Evolutionary conservation across 2,113 vertebrate species (phyloP), one percentile per base, ranked within the genome.

Genomic region (Halichoeres trimaculatus): DNA sequence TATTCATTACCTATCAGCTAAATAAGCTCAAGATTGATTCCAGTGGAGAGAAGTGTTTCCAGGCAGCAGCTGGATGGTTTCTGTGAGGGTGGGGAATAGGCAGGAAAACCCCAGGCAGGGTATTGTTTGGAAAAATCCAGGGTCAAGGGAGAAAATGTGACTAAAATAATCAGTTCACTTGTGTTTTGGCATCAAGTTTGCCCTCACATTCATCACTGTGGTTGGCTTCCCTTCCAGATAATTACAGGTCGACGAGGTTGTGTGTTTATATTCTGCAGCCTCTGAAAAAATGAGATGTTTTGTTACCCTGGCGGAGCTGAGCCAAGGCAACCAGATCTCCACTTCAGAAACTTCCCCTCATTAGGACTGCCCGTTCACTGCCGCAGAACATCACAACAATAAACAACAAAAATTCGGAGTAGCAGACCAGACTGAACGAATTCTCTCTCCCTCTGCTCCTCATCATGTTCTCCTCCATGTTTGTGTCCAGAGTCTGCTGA

Each of bases 401-500:
- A 30, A 30, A 30, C 45, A 34, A 59, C 20, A 36, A 56, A 26
- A 61, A 36, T 26, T 4, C 23, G 40, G 1, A 20, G 47, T 41
- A n/a, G 20, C 59, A 51, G 22, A 73, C 23, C 59, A 51, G 22
- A 73, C 10, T 12, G 50, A 51, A 54, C 57, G 40, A 36, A 40
- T 19, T 35, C 45, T 48, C 16, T 51, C 26, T 16, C 22, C 19
- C 24, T 48, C 19, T 9, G 8, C 0, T n/a, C 30, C 36, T 52
- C 30, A 48, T 63, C 30, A 56, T 8, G 1, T 35, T 8, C 40
- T 7, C 52, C 26, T 43, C 38, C 58, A 1, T 4, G 51, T 62
- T 75, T 74, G 26, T 36, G 92, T 94, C 16, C 93, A 99, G 98
- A 99, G 98, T 85, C 93, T 99, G 85, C 91, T 99, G 90, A 99